A percentile compares a stretch with the other conserved stretches of the same genome.
Conservation (phyloP, 2,113 vertebrate genomes). For the Collichthys lucidus region DNA sequence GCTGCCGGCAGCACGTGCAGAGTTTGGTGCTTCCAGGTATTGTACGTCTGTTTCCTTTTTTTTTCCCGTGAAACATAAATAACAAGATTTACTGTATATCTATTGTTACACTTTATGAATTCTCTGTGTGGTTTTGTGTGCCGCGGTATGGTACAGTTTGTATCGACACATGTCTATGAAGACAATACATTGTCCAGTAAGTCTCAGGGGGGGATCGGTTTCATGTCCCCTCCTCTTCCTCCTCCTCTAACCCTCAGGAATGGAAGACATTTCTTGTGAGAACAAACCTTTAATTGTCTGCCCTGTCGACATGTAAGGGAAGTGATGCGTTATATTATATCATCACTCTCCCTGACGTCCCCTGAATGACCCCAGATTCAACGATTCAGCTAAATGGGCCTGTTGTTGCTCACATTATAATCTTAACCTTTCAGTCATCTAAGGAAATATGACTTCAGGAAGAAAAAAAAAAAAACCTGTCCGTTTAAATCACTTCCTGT, state of each 20-base stretch:
- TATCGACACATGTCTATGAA: slow-evolving; percentile 68
- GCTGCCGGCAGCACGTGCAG: slow-evolving; percentile 44
- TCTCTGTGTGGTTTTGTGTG: slow-evolving; percentile 37
- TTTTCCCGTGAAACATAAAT: slow-evolving; percentile 58
- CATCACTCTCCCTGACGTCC: slow-evolving; percentile 74
- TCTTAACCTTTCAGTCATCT: slow-evolving; percentile 66
- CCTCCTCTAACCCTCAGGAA: slow-evolving; percentile 64
- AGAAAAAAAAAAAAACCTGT: slow-evolving; percentile 1
- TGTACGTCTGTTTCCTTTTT: slow-evolving; percentile 75
- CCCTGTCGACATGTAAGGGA: slow-evolving; percentile 74
- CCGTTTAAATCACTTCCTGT: slow-evolving; percentile 58
- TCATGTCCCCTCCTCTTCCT: slow-evolving; percentile 60
- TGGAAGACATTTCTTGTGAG: slow-evolving; percentile 76
- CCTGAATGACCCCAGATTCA: slow-evolving; percentile 71
- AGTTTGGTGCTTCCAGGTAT: slow-evolving; percentile 73
- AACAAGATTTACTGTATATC: slow-evolving; percentile 48
- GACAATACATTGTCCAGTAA: slow-evolving; percentile 58
- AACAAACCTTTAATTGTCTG: slow-evolving; percentile 83
- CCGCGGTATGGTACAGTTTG: slow-evolving; percentile 11
- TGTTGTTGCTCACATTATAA: slow-evolving; percentile 71
- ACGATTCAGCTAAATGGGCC: slow-evolving; percentile 72
- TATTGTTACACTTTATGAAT: slow-evolving; percentile 64
- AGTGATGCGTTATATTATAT: slow-evolving; percentile 81
- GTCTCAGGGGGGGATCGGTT: slow-evolving; percentile 64
- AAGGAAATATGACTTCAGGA: slow-evolving; percentile 51